Percentiles rank a stretch among this genome's conserved stretches.
phyloP scores from a whole-genome alignment of 2,797 vertebrate genomes.

The Hipposideros larvatus region DNA sequence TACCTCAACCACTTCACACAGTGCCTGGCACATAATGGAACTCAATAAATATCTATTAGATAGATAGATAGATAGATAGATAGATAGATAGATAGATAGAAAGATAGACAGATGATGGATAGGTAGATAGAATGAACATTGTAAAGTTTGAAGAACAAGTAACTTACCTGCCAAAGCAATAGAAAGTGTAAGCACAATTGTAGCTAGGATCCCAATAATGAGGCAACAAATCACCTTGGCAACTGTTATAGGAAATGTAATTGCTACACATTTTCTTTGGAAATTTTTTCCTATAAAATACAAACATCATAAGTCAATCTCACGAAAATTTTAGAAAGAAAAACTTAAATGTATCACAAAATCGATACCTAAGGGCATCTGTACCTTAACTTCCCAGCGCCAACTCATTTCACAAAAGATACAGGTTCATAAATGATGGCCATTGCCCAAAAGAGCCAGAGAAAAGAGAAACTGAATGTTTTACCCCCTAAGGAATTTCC shows the following conservation, averaged over 20 bases:
- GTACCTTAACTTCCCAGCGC: fast-evolving
- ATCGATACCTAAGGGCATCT: background rate
- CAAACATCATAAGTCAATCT: background rate
- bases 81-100: too few relatives aligned
- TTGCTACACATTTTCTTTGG: fast-evolving
- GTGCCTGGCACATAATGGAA: background rate
- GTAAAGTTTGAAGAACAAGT: background rate
- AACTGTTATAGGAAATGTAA: fast-evolving
- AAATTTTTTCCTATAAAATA: background rate
- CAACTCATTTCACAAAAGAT: background rate
- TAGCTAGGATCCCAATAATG: fast-evolving
- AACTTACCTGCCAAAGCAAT: background rate
- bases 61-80: too few relatives aligned
- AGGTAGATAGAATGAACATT: background rate
- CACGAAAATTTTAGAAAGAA: background rate
- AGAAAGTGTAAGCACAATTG: fast-evolving
- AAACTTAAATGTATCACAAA: background rate
- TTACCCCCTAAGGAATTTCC: background rate
- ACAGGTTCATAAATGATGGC: background rate
- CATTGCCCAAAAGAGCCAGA: fast-evolving
- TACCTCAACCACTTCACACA: background rate
- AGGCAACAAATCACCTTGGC: fast-evolving
- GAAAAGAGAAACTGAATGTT: background rate
- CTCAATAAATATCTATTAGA: background rate
- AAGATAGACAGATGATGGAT: too few relatives aligned